A percentile compares a stretch with the other conserved stretches of the same genome.
phyloP scores from a whole-genome alignment of 2,888 invertebrate genomes.

The Abrostola tripartita region DNA sequence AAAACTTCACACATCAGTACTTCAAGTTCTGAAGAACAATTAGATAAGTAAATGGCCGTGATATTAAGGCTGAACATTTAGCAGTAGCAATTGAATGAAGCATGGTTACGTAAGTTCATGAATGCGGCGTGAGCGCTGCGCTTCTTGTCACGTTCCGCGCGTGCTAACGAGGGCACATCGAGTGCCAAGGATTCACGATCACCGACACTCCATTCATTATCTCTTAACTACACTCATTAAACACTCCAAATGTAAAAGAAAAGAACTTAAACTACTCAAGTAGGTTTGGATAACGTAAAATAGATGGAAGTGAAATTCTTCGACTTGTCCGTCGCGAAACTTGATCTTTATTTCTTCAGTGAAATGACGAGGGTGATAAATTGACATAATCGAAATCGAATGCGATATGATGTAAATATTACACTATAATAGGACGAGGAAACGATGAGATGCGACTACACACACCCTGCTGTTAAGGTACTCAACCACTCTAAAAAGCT shows the following conservation, averaged over 20 bases:
- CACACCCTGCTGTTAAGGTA: no score
- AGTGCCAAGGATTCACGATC: conserved; percentile 40
- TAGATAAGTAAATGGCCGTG: no score
- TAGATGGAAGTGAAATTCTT: not conserved
- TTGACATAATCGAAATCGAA: no score
- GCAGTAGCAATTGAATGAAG: not conserved
- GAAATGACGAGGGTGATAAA: no score
- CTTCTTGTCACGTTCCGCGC: conserved; percentile 37
- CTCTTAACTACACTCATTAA: not conserved
- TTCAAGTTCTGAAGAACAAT: no score
- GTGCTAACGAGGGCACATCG: conserved; percentile 32
- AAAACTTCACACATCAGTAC: no score
- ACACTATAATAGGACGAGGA: no score
- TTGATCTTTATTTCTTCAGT: no score
- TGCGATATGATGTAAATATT: no score
- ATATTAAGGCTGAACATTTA: not conserved
- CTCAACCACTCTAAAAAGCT: no score
- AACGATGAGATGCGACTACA: no score
- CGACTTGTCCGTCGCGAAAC: not conserved
- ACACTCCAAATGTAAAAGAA: no score
- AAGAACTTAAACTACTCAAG: not conserved
- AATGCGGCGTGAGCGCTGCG: conserved; percentile 18
- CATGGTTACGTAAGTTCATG: conserved; percentile 15
- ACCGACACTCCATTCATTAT: conserved; percentile 24
- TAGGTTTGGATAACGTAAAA: not conserved